A percentile compares a stretch with the other conserved stretches of the same genome.
phyloP scores from a whole-genome alignment of 2,113 vertebrate species.

The Solenodon paradoxus region DNA sequence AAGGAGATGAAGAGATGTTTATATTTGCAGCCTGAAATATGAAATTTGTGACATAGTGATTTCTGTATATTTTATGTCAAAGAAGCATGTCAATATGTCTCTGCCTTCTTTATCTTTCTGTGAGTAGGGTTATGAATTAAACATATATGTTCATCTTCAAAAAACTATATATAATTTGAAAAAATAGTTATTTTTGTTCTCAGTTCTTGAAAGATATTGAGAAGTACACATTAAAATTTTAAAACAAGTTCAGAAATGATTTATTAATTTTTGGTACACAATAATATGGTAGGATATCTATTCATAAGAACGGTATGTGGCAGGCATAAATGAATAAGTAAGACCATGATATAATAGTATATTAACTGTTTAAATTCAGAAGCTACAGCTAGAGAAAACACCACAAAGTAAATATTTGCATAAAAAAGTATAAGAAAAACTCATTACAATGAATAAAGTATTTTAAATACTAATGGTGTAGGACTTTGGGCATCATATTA shows the following conservation, averaged over 20 bases:
- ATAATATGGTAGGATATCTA: not conserved
- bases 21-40: not conserved
- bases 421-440: not conserved
- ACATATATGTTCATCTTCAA: not conserved
- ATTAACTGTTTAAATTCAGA: not conserved
- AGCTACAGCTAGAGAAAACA: not conserved
- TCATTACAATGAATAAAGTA: not conserved
- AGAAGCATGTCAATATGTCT: not conserved
- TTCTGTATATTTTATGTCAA: not conserved
- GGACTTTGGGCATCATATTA: not conserved
- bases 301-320: not conserved
- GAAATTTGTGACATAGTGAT: not conserved
- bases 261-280: not conserved
- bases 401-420: not conserved
- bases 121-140: not conserved
- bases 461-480: no score
- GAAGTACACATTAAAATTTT: not conserved
- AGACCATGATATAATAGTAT: not conserved
- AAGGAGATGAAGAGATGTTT: not conserved
- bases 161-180: not conserved
- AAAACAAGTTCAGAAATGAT: no score
- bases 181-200: not conserved
- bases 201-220: not conserved
- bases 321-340: not conserved
- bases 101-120: not conserved